Percentiles rank a stretch among this genome's conserved stretches.
Conservation (phyloP, 2,113 vertebrate genomes). For the Solea solea region DNA sequence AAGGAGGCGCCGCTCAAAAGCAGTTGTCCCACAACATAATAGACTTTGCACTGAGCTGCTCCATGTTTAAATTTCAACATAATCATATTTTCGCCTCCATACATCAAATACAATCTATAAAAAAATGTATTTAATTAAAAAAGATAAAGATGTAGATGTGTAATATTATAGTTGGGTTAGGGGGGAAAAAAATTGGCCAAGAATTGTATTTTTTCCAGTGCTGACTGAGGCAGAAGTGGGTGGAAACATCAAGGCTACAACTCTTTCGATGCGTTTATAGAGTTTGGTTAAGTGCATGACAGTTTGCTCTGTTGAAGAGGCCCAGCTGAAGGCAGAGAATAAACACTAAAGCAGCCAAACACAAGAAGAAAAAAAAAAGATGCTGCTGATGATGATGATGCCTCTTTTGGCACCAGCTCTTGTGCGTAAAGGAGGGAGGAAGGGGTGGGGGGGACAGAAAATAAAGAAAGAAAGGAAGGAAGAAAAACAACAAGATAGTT, state of each 20-base stretch:
- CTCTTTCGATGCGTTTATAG: constrained; percentile 82
- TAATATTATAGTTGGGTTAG: too few relatives aligned
- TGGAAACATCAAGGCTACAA: constrained; percentile 65
- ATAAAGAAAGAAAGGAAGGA: too few relatives aligned
- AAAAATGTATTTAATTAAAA: constrained; percentile 13
- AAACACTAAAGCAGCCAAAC: constrained; percentile 87
- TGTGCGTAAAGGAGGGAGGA: constrained; percentile 75
- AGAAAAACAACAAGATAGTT: constrained; percentile 87
- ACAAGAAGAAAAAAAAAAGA: constrained; percentile 61
- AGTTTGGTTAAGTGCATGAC: constrained; percentile 92
- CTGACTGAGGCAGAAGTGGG: constrained; percentile 46
- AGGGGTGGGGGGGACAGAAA: not conserved
- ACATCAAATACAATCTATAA: constrained; percentile 16
- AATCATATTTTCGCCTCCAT: constrained; percentile 54
- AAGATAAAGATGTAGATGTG: too few relatives aligned
- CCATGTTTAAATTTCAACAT: constrained; percentile 45
- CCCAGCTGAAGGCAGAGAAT: constrained; percentile 88
- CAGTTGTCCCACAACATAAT: constrained; percentile 70
- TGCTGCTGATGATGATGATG: constrained; percentile 23
- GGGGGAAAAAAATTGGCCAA: too few relatives aligned
- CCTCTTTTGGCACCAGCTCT: constrained; percentile 91
- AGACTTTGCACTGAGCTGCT: constrained; percentile 51
- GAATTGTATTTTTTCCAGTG: not conserved
- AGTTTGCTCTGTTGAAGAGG: constrained; percentile 92
- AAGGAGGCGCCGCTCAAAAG: constrained; percentile 75